Evolutionary conservation across 2,113 vertebrate species (phyloP).

Genomic region (Silurus meridionalis): DNA sequence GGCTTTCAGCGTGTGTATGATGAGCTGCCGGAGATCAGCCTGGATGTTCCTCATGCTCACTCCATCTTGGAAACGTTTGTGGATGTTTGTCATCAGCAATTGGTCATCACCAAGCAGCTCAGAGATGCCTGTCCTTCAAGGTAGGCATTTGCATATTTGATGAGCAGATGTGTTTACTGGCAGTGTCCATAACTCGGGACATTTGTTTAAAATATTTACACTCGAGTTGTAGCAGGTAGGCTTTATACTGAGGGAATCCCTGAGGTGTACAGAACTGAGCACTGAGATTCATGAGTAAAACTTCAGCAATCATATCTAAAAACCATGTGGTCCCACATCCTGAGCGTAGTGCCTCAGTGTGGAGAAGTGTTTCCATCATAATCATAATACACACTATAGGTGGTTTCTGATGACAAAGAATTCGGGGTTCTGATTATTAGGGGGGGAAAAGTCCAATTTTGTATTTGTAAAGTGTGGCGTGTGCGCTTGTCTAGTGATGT

Average conservation of each 20-base stretch:
- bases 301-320: background rate
- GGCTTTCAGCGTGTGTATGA: slow-evolving; percentile 83
- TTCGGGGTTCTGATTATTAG: background rate
- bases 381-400: background rate
- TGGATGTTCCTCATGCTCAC: slow-evolving; percentile 82
- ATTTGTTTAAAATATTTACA: background rate
- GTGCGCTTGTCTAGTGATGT: background rate
- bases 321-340: background rate
- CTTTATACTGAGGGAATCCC: background rate
- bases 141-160: slow-evolving; percentile 53
- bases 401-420: background rate
- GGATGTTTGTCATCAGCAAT: slow-evolving; percentile 79
- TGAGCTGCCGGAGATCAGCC: slow-evolving; percentile 80
- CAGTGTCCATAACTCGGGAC: background rate
- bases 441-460: background rate
- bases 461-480: background rate
- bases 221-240: background rate
- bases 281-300: no score
- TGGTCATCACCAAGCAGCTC: slow-evolving; percentile 81
- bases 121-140: slow-evolving; percentile 80
- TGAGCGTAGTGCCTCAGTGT: background rate
- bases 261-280: background rate
- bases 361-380: background rate
- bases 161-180: background rate
- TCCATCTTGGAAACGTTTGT: slow-evolving; percentile 81